Conservation (phyloP, 2,797 vertebrate species). For the Hyperoplus immaculatus region DNA sequence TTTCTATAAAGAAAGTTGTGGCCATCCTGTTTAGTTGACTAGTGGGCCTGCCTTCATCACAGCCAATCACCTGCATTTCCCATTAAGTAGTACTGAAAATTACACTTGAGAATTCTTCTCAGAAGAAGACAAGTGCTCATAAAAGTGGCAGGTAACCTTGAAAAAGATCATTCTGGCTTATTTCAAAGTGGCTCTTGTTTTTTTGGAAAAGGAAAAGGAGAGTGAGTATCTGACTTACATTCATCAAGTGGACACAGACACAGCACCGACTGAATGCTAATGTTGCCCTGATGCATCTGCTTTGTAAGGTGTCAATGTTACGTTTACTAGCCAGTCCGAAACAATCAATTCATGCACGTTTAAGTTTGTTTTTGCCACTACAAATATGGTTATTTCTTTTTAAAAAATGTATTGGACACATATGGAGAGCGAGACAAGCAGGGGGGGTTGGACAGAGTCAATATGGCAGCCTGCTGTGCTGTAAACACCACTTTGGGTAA, state of each 20-base stretch:
- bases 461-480: neutral
- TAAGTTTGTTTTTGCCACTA: neutral
- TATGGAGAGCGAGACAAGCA: neutral
- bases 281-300: neutral
- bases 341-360: neutral
- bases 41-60: neutral
- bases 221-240: neutral
- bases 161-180: neutral
- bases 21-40: neutral
- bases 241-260: neutral
- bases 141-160: neutral
- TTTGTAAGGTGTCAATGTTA: neutral
- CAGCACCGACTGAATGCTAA: neutral
- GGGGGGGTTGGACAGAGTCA: neutral
- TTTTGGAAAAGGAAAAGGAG: too few relatives aligned
- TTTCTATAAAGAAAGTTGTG: neutral
- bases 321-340: neutral
- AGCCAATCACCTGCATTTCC: too few relatives aligned
- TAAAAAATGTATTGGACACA: neutral
- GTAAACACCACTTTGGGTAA: slow-evolving; percentile 18
- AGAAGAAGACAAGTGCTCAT: neutral
- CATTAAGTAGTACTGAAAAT: neutral
- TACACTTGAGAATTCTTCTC: neutral
- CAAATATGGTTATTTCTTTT: neutral
- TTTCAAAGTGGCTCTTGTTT: neutral